A percentile compares a stretch with the other conserved stretches of the same genome.
Conservation (phyloP, 2,888 invertebrate species). For the Parnassius mnemosyne region DNA sequence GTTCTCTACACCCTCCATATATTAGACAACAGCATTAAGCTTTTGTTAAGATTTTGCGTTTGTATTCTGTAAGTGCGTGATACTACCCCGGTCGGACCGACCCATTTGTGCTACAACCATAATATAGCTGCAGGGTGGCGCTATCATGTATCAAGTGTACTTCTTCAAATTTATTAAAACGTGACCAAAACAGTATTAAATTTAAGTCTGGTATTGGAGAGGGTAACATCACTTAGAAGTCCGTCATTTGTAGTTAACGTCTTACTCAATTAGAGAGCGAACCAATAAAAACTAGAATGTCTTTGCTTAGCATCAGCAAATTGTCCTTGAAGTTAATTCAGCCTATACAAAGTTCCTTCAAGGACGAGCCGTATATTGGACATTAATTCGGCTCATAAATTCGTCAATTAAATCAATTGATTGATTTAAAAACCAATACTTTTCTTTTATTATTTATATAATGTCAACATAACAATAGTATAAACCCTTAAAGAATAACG, state of each 20-base stretch:
- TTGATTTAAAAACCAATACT: not conserved
- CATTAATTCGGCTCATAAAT: constrained; percentile 19
- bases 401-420: not conserved
- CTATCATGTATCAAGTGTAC: too few relatives aligned
- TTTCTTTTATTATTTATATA: not conserved
- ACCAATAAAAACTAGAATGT: constrained; percentile 23
- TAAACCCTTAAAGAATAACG: too few relatives aligned
- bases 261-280: constrained; percentile 20
- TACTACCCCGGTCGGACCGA: too few relatives aligned
- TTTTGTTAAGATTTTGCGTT: too few relatives aligned
- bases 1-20: too few relatives aligned
- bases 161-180: too few relatives aligned
- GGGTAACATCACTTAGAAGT: not conserved
- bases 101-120: too few relatives aligned
- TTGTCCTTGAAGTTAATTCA: constrained; percentile 23
- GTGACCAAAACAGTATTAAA: not conserved
- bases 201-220: not conserved
- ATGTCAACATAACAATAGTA: not conserved
- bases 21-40: too few relatives aligned
- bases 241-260: not conserved
- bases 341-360: constrained; percentile 16
- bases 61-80: too few relatives aligned
- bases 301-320: constrained; percentile 26
- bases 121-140: too few relatives aligned
- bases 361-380: constrained; percentile 17